phyloP scores from a whole-genome alignment of 2,888 invertebrate species.

The Thymelicus acteon region DNA sequence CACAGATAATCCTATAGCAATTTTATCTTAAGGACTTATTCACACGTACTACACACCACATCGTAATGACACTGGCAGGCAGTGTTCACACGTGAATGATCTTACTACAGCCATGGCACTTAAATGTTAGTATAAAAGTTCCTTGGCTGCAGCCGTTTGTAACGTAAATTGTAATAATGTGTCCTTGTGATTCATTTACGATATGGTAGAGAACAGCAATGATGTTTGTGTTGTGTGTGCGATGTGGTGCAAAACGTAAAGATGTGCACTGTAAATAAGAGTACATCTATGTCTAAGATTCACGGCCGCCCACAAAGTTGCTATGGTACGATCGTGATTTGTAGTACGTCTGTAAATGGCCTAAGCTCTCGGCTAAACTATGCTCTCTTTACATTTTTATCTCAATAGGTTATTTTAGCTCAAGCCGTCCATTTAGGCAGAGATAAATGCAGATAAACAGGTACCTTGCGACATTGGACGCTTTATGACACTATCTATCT shows the following conservation, averaged over 20 bases:
- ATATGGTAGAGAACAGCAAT: too few species aligned
- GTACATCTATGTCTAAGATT: too few species aligned
- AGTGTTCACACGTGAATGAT: neutral
- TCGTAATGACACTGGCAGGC: neutral
- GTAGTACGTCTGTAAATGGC: neutral
- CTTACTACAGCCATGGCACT: neutral
- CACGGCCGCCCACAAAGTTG: too few species aligned
- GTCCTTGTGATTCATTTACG: too few species aligned
- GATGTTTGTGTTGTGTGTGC: too few species aligned
- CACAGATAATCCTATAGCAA: constrained; percentile 12
- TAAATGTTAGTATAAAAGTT: too few species aligned
- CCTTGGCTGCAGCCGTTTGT: too few species aligned
- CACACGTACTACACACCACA: neutral
- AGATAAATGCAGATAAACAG: constrained; percentile 26
- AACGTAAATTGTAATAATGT: too few species aligned
- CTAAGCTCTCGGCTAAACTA: constrained; percentile 28
- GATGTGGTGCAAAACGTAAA: too few species aligned
- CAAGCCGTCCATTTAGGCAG: constrained; percentile 31
- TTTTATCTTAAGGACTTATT: neutral
- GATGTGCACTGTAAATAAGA: too few species aligned
- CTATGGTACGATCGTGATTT: neutral
- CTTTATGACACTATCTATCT: constrained; percentile 2
- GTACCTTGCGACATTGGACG: constrained; percentile 17
- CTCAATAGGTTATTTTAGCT: constrained; percentile 34
- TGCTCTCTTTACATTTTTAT: constrained; percentile 34